A percentile compares a stretch with the other conserved stretches of the same genome.
Evolutionary conservation across 2,797 vertebrate species (phyloP).

Genomic region (Macroramphosus scolopax): DNA sequence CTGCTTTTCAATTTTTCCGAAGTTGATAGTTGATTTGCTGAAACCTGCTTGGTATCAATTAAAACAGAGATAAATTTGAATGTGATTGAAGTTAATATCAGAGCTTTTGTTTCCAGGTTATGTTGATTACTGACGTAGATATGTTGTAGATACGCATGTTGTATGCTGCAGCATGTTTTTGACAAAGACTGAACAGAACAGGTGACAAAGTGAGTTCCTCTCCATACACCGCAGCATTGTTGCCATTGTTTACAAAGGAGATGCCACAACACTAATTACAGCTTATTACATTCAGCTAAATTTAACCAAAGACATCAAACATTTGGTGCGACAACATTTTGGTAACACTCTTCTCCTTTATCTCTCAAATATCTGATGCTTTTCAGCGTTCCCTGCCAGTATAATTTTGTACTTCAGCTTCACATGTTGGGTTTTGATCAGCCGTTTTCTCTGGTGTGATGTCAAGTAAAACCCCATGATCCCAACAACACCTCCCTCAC

Average conservation of each 20-base stretch:
- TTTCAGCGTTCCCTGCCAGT: conserved; percentile 5
- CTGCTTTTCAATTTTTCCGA: too few relatives aligned
- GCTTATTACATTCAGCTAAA: too few relatives aligned
- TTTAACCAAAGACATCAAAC: too few relatives aligned
- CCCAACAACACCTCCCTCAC: conserved; percentile 48
- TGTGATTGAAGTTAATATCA: too few relatives aligned
- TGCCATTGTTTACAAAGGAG: neutral
- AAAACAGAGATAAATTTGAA: too few relatives aligned
- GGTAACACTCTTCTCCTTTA: too few relatives aligned
- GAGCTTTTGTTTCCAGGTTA: neutral
- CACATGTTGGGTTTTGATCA: conserved; percentile 35
- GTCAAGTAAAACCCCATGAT: conserved; percentile 58
- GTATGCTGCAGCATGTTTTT: neutral
- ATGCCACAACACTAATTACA: too few relatives aligned
- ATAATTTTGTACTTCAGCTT: conserved; percentile 9
- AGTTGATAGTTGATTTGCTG: too few relatives aligned
- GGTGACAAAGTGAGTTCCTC: neutral
- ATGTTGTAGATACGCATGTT: neutral
- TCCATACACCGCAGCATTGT: neutral
- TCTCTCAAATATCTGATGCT: conserved; percentile 5
- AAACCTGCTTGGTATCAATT: too few relatives aligned
- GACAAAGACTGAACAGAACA: neutral
- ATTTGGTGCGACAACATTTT: too few relatives aligned
- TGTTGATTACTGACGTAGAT: neutral
- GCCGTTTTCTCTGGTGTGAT: conserved; percentile 46